Conservation (phyloP, 2,888 invertebrate species). For the Acleris sparsana region DNA sequence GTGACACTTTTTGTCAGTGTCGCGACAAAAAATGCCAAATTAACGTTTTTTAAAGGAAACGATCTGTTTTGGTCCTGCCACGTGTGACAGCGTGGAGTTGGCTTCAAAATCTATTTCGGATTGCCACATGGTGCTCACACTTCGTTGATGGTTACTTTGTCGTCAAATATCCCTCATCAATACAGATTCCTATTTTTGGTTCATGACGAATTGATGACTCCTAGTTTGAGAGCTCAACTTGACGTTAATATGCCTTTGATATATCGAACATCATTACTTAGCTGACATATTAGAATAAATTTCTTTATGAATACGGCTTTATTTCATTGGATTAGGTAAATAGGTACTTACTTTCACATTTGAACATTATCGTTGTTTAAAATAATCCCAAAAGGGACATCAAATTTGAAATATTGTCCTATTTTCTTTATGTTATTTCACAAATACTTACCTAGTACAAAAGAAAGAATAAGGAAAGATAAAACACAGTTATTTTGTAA, state of each 20-base stretch:
- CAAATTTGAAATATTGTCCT: conserved; percentile 52
- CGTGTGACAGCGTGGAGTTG: conserved; percentile 71
- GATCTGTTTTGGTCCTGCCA: conserved; percentile 79
- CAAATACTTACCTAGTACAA: conserved; percentile 58
- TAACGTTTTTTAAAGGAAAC: conserved; percentile 83
- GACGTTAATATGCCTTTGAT: conserved; percentile 73
- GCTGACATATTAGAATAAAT: conserved; percentile 60
- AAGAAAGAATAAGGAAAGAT: conserved; percentile 61
- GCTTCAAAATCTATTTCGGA: conserved; percentile 70
- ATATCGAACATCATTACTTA: conserved; percentile 62
- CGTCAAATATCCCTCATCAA: conserved; percentile 77
- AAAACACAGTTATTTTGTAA: conserved; percentile 67
- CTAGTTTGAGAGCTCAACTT: conserved; percentile 65
- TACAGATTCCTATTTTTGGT: conserved; percentile 72
- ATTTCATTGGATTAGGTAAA: conserved; percentile 48
- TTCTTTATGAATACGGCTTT: conserved; percentile 53
- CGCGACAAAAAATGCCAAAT: conserved; percentile 77
- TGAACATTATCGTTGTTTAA: conserved; percentile 44
- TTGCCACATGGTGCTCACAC: conserved; percentile 65
- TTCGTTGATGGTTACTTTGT: conserved; percentile 76
- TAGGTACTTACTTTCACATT: conserved; percentile 46
- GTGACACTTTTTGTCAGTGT: conserved; percentile 69
- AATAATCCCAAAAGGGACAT: conserved; percentile 43
- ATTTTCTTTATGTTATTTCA: conserved; percentile 60
- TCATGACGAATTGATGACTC: conserved; percentile 66